Percentiles rank a stretch among this genome's conserved stretches.
Evolutionary conservation across 2,797 vertebrate genomes (phyloP).

Genomic region (Sphaeramia orbicularis): DNA sequence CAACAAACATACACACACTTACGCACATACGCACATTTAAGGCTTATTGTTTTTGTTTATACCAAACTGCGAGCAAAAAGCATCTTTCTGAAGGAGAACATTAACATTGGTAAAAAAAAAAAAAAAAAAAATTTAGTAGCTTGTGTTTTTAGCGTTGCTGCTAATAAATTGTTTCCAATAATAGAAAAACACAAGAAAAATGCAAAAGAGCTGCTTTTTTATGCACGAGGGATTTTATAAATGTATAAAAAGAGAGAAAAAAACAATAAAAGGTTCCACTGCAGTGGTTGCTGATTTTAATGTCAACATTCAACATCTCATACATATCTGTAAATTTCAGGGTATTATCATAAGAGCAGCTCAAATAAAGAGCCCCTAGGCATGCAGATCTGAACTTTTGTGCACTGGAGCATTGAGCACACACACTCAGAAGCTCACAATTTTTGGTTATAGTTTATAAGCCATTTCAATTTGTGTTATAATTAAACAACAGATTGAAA

Average conservation of each 20-base stretch:
- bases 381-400: not conserved
- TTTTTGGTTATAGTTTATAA: slow-evolving; percentile 20
- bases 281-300: not conserved
- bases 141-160: slow-evolving; percentile 2
- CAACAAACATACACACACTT: not conserved
- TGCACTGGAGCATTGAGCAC: too few relatives aligned
- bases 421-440: slow-evolving; percentile 15
- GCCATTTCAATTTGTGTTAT: slow-evolving; percentile 8
- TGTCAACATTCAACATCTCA: not conserved
- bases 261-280: slow-evolving; percentile 1
- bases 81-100: not conserved
- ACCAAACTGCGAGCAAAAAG: not conserved
- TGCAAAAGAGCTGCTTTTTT: slow-evolving; percentile 1
- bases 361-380: slow-evolving; percentile 6
- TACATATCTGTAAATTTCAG: not conserved
- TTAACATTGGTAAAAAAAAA: not conserved
- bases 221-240: not conserved
- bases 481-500: slow-evolving; percentile 45
- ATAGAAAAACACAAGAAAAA: slow-evolving; percentile 8
- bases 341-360: too few relatives aligned
- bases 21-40: not conserved
- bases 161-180: slow-evolving; percentile 13
- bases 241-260: not conserved
- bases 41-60: not conserved
- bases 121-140: slow-evolving; percentile 9